A percentile compares a stretch with the other conserved stretches of the same genome.
phyloP scores from a whole-genome alignment of 1,140 invertebrate species.

The Halictus rubicundus region DNA sequence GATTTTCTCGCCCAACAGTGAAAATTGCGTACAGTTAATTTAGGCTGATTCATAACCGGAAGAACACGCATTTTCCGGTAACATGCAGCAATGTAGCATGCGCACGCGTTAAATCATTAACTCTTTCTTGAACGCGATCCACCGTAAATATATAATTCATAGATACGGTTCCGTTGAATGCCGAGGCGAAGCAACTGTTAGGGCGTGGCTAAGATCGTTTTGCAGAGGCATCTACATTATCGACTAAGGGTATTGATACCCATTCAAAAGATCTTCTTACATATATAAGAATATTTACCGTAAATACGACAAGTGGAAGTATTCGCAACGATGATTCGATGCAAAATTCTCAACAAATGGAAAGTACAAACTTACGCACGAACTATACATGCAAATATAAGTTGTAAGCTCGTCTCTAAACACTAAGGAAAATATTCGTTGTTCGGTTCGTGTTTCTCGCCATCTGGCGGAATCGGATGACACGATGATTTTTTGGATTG shows the following conservation, averaged over 20 bases:
- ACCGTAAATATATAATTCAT: not conserved
- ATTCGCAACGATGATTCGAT: too few species aligned
- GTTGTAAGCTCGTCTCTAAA: too few species aligned
- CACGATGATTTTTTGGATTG: slow-evolving; percentile 5
- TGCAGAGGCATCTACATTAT: not conserved
- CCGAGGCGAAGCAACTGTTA: not conserved
- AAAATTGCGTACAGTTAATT: slow-evolving; percentile 14
- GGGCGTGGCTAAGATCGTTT: not conserved
- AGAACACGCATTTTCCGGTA: too few species aligned
- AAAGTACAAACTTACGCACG: too few species aligned
- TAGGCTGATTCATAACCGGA: too few species aligned
- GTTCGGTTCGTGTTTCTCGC: slow-evolving; percentile 8
- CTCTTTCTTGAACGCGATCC: not conserved
- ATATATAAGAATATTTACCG: too few species aligned
- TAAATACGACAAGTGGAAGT: too few species aligned
- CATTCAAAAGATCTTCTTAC: not conserved
- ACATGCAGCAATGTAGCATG: not conserved
- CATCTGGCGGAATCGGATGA: slow-evolving; percentile 33
- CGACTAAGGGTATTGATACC: not conserved
- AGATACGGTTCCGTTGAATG: not conserved
- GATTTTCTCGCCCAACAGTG: too few species aligned
- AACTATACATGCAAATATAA: too few species aligned
- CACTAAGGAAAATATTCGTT: too few species aligned
- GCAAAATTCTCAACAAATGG: too few species aligned
- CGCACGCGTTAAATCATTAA: not conserved